These are phyloP conservation scores for Aeoliscus strigatus DNA, from an alignment of 2,797 vertebrate genomes.

Conservation along the genomic window DNA sequence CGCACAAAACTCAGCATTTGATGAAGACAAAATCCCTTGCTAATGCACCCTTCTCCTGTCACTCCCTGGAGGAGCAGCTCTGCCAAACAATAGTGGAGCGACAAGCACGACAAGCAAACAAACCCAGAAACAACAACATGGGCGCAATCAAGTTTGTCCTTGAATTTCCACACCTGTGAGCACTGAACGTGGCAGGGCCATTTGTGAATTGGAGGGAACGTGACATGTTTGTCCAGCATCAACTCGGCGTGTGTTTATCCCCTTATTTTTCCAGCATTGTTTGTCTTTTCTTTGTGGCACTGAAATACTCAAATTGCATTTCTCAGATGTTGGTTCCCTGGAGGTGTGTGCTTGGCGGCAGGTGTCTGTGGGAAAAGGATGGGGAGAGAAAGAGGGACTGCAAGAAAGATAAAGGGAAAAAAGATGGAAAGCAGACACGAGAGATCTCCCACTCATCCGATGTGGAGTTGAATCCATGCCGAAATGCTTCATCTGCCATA, in stretches of 20 bases:
- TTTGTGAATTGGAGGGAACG: constrained; percentile 58
- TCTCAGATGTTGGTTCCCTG: constrained; percentile 74
- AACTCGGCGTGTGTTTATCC: constrained; percentile 59
- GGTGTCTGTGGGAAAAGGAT: constrained; percentile 68
- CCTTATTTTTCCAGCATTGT: constrained; percentile 68
- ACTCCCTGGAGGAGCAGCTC: constrained; percentile 47
- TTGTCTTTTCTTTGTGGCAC: constrained; percentile 74
- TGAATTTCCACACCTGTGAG: constrained; percentile 74
- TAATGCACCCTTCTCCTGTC: constrained; percentile 37
- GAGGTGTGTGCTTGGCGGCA: constrained; percentile 73
- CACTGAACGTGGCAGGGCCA: constrained; percentile 44
- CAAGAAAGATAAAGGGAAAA: constrained; percentile 39
- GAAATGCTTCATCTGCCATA: constrained; percentile 69
- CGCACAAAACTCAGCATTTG: constrained; percentile 9
- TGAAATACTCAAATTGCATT: constrained; percentile 77
- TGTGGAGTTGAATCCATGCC: constrained; percentile 57
- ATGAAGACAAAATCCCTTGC: constrained; percentile 28
- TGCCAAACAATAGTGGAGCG: constrained; percentile 50
- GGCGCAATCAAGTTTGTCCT: constrained; percentile 67
- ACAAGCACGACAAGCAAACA: constrained; percentile 60
- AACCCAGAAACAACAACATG: constrained; percentile 50
- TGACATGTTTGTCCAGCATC: constrained; percentile 74
- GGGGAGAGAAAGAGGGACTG: constrained; percentile 41
- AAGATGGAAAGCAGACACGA: constrained; percentile 5
- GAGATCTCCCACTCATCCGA: constrained; percentile 63